Percentiles rank a stretch among this genome's conserved stretches.
Evolutionary conservation across 2,797 vertebrate genomes (phyloP).

Genomic region (Onychomys arenicola): DNA sequence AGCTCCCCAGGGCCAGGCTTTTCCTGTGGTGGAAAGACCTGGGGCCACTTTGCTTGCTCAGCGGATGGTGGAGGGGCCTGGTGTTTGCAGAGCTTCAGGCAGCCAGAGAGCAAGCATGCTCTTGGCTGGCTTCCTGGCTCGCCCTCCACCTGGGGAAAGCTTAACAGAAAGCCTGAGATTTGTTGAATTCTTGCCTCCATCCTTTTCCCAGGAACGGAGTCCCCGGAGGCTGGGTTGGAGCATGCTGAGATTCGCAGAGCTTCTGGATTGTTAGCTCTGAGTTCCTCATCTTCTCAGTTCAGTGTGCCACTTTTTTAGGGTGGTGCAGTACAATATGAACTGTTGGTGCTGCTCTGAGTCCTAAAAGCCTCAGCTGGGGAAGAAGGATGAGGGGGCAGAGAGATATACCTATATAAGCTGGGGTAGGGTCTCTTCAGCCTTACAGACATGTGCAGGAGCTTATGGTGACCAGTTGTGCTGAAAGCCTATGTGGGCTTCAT

Average conservation of each 20-base stretch:
- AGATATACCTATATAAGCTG: neutral
- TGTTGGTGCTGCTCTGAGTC: neutral
- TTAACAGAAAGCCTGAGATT: constrained; percentile 34
- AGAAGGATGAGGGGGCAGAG: neutral
- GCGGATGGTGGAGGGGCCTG: neutral
- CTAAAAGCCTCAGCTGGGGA: neutral
- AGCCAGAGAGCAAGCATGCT: neutral
- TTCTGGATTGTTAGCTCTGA: neutral
- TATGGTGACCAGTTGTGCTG: neutral
- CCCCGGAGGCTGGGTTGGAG: constrained; percentile 48
- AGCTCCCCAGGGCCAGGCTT: neutral
- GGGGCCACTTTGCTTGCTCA: neutral
- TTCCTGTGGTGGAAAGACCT: neutral
- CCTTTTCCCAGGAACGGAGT: constrained; percentile 35
- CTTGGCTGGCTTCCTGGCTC: constrained; percentile 10
- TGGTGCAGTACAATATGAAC: neutral
- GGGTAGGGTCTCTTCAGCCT: neutral
- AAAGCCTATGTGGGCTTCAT: neutral
- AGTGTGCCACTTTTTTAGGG: neutral
- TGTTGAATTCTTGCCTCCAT: constrained; percentile 46
- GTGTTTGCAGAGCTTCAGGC: neutral
- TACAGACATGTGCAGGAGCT: neutral
- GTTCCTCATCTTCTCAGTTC: neutral
- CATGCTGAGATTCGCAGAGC: neutral
- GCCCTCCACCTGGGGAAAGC: constrained; percentile 34